Evolutionary conservation across 2,888 invertebrate species (phyloP), one percentile per base, ranked within the genome.

Genomic region (Adineta ricciae): DNA sequence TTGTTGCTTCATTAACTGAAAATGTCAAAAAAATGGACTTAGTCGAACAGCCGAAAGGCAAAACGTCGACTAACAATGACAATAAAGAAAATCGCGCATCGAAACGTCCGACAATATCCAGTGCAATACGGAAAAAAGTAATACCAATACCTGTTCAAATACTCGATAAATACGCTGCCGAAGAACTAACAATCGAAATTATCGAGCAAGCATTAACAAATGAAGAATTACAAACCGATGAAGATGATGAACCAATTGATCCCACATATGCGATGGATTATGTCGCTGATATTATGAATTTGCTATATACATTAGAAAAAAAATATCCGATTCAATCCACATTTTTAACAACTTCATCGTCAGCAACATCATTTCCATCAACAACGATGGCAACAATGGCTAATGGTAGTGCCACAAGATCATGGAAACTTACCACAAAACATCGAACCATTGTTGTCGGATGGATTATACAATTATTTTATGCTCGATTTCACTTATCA

Each of bases 391-490:
- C 32, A 14, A 64, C 64, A 64, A 32, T 64, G 32, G 64, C 64
- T 19, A 64, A 64, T 64, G 64, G 64, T 16, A 64, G 64, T 64
- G 64, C 64, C 11, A 19, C 32, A 32, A 21, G 41, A 41, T 24
- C 78, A 78, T 78, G 78, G 78, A 41, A 78, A 78, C 38, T 78
- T 24, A 78, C 78, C n/a, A 24, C 41, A 41, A 78, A 78, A 41
- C 78, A 78, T 78, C 78, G 78, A n/a, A 41, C 41, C 14, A 78
- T 41, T 41, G 9, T 78, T 2, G 78, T 78, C 7, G 78, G n/a
- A 21, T 78, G 78, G 78, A 38, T 78, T 41, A 78, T 78, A 78
- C 78, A 78, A 78, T 41, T 78, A 78, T 78, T 78, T 14, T 78
- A 78, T 78, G 38, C 41, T 11, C 4, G 78, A 41, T 78, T 78